A percentile compares a stretch with the other conserved stretches of the same genome.
phyloP scores from a whole-genome alignment of 2,113 vertebrate genomes.

The Strix uralensis region DNA sequence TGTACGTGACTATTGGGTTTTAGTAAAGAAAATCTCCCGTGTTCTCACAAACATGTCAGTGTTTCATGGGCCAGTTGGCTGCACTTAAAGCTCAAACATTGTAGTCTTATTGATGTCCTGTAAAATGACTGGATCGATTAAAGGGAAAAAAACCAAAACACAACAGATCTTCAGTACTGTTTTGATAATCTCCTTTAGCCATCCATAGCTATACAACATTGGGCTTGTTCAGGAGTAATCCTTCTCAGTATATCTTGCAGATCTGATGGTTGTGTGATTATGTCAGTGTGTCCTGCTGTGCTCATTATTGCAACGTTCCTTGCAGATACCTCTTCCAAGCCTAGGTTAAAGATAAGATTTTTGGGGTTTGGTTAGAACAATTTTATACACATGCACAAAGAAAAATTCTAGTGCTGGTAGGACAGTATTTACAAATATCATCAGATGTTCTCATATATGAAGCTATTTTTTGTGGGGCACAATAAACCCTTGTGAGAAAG shows the following conservation, averaged over 20 bases:
- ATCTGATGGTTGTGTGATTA: not conserved
- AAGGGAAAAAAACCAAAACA: not conserved
- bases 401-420: not conserved
- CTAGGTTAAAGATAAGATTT: not conserved
- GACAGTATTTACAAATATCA: not conserved
- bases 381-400: not conserved
- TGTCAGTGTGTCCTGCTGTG: not conserved
- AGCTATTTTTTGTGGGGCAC: not conserved
- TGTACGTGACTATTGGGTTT: not conserved
- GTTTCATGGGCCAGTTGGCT: not conserved
- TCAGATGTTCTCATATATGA: not conserved
- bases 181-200: not conserved
- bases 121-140: not conserved
- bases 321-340: not conserved
- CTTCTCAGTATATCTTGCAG: not conserved
- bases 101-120: not conserved
- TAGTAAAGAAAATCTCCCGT: not conserved
- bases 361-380: not conserved
- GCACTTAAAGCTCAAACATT: not conserved
- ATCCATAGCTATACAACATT: not conserved
- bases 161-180: not conserved
- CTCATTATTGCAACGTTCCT: not conserved
- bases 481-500: not conserved
- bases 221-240: not conserved
- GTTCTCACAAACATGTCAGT: not conserved